Base-by-base conservation (phyloP, 1,140 invertebrate species). In the Papilio aristodemus region DNA sequence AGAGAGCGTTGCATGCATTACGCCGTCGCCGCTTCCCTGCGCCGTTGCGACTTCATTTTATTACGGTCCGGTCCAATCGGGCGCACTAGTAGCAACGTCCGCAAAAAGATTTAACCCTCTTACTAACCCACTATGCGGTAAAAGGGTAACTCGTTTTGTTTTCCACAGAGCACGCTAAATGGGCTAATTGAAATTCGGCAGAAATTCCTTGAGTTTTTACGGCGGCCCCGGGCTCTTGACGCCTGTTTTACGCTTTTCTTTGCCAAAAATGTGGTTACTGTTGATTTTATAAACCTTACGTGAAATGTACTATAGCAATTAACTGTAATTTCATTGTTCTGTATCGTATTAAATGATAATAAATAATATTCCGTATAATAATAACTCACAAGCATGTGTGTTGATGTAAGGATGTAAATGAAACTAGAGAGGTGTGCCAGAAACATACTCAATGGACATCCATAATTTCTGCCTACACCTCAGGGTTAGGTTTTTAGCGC, bases 1-100 rank as follows among this genome's bases (percentile, higher is more conserved):
- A 32, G 63, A 36, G 50, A 64, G 38, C 46, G 37, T 62, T 62
- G 68, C 62, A 68, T 58, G 68, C 67, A 76, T 58, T 67, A 57
- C 19, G 38, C 13, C 39, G 2, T 19, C 14, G 36, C 17, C 36
- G 59, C 14, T 62, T 9, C 59, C 4, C 25, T 13, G 22, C 36
- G 32, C 63, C 39, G 13, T 25, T 43, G 62, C 41, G 41, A 43
- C 63, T 50, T 32, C 27, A 66, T 50, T 66, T 66, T 66, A 50
- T 66, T 66, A 66, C 41, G 39, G 39, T n/a, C 22, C 63, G n/a
- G 36, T 62, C 36, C 59, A 62, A 62, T 62, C 59, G 59, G 36
- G 14, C 59, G 58, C 58, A 10, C 58, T 14, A 14, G 43, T 22
- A 54, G 32, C 36, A n/a, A 38, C 59, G 7, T 5, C 22, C 22